Conservation (phyloP, 30 jellyfish, hydroid and myxozoan species). For the Cassiopea andromeda region DNA sequence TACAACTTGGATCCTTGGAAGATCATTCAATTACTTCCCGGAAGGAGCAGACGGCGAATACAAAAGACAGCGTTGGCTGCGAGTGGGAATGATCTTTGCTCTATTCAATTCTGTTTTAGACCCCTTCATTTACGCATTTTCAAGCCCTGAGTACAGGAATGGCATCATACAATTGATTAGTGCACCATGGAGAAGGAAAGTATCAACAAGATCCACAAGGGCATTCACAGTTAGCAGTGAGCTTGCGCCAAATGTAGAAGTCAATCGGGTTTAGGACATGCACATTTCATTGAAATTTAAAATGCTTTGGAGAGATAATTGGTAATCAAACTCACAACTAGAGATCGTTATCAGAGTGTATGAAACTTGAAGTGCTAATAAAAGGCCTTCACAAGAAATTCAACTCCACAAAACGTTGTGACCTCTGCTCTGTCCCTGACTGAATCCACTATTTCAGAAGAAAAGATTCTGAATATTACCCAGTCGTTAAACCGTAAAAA, state of each 20-base stretch:
- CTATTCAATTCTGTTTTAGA: not conserved
- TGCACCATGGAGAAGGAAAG: not conserved
- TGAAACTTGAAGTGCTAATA: too few relatives aligned
- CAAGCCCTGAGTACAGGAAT: conserved; percentile 6
- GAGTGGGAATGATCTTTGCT: conserved; percentile 7
- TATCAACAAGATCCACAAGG: not conserved
- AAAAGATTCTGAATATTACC: too few relatives aligned
- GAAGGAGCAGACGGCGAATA: conserved; percentile 1
- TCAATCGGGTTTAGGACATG: too few relatives aligned
- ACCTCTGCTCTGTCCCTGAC: too few relatives aligned
- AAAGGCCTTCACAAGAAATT: too few relatives aligned
- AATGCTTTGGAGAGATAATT: too few relatives aligned
- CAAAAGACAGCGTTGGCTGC: conserved; percentile 5
- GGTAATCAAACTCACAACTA: too few relatives aligned
- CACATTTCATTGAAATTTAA: too few relatives aligned
- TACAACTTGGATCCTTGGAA: conserved; percentile 2
- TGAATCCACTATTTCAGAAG: too few relatives aligned
- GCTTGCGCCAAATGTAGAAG: not conserved
- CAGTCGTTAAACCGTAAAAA: too few relatives aligned
- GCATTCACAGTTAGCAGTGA: not conserved
- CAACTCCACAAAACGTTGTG: too few relatives aligned
- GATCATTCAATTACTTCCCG: not conserved
- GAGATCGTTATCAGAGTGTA: too few relatives aligned
- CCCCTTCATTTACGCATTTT: conserved; percentile 3
- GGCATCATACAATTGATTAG: not conserved